phyloP scores from a whole-genome alignment of 2,888 invertebrate species.

The Stenoptilia bipunctidactyla region DNA sequence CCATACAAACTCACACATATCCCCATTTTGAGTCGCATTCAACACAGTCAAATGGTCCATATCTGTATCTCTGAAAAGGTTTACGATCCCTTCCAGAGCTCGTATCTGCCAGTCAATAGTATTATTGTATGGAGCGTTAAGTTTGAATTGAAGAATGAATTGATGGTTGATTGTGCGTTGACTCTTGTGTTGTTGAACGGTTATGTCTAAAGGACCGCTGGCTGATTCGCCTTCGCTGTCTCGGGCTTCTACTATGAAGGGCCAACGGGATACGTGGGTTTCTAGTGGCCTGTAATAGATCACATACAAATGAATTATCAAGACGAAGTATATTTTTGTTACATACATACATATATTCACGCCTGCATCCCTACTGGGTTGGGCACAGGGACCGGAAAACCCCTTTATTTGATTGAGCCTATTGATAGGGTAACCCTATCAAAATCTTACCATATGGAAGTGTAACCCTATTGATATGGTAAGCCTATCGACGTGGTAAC shows the following conservation, averaged over 20 bases:
- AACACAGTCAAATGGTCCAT: constrained; percentile 79
- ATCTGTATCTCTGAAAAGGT: constrained; percentile 72
- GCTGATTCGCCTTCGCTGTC: constrained; percentile 83
- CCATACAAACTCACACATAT: constrained; percentile 81
- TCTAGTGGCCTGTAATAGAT: constrained; percentile 81
- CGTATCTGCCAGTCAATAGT: constrained; percentile 85
- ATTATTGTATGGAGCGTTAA: constrained; percentile 63
- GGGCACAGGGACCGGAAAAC: too few relatives aligned
- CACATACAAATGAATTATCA: too few relatives aligned
- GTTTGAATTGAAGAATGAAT: constrained; percentile 76
- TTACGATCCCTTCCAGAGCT: constrained; percentile 70
- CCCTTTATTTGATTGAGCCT: too few relatives aligned
- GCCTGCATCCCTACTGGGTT: too few relatives aligned
- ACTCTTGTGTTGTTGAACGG: constrained; percentile 85
- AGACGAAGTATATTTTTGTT: too few relatives aligned
- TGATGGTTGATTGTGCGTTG: constrained; percentile 86
- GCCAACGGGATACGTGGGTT: constrained; percentile 85
- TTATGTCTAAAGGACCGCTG: constrained; percentile 80
- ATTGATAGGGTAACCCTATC: too few relatives aligned
- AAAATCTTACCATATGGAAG: too few relatives aligned
- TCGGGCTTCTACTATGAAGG: constrained; percentile 83
- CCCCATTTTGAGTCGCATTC: constrained; percentile 70
- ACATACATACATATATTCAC: too few relatives aligned
- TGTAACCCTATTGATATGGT: too few relatives aligned
- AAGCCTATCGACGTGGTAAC: too few relatives aligned